Evolutionary conservation across 2,888 invertebrate genomes (phyloP).

Genomic region (Torymus tubicola): DNA sequence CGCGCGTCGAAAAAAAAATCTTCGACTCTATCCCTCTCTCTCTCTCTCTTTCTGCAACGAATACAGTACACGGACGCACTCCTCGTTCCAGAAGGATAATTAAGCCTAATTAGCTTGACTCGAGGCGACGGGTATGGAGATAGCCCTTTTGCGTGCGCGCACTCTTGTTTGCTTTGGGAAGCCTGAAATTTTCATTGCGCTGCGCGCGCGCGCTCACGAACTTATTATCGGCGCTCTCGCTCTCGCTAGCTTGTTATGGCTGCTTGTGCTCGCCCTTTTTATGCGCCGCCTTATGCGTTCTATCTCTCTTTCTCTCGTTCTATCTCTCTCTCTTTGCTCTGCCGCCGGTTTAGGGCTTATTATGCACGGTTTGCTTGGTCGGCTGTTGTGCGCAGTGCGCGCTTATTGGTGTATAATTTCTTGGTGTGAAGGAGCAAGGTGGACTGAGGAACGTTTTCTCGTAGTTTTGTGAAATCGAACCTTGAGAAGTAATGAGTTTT

Average conservation of each 20-base stretch:
- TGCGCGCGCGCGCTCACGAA: neutral
- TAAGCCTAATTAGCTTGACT: constrained; percentile 37
- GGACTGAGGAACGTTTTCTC: too few relatives aligned
- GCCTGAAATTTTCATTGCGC: constrained; percentile 17
- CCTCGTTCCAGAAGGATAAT: constrained; percentile 33
- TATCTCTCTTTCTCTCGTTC: too few relatives aligned
- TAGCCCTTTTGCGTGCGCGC: constrained; percentile 19
- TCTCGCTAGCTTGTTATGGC: neutral
- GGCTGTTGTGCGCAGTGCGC: too few relatives aligned
- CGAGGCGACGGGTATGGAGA: neutral
- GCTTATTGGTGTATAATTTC: too few relatives aligned
- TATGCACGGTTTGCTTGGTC: too few relatives aligned
- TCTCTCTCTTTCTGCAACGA: neutral
- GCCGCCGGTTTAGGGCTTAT: too few relatives aligned
- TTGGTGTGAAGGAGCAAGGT: too few relatives aligned
- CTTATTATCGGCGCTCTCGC: constrained; percentile 21
- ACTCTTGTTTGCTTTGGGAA: constrained; percentile 8
- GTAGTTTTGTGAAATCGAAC: too few relatives aligned
- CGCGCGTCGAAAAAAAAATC: constrained; percentile 16
- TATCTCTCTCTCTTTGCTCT: too few relatives aligned
- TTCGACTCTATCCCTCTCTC: neutral
- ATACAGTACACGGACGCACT: neutral
- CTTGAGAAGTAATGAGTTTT: too few relatives aligned
- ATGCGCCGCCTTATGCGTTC: too few relatives aligned
- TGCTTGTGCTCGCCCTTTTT: neutral